phyloP scores from a whole-genome alignment of 2,797 vertebrate species.

The Enteromius mattozi region DNA sequence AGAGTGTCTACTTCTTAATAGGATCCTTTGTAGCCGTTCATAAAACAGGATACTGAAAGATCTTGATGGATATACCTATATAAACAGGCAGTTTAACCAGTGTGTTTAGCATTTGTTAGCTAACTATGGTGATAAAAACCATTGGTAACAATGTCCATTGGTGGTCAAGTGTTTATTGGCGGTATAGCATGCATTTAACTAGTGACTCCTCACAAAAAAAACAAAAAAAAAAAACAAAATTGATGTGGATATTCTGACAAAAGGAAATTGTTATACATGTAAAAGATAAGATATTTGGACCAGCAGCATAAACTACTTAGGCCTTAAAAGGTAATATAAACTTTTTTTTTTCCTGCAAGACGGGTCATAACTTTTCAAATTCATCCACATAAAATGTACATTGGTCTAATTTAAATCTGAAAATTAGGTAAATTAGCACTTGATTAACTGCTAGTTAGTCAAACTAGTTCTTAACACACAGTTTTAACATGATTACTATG shows the following conservation, averaged over 20 bases:
- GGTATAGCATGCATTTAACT: neutral
- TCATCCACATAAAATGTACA: too few relatives aligned
- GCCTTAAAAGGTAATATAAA: too few relatives aligned
- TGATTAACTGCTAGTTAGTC: too few relatives aligned
- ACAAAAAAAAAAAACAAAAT: neutral
- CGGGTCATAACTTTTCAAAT: too few relatives aligned
- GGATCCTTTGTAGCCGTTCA: neutral
- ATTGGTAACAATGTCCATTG: neutral
- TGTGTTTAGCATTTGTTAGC: neutral
- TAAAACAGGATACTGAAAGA: neutral
- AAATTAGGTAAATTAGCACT: too few relatives aligned
- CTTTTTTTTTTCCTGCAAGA: too few relatives aligned
- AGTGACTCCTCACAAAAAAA: neutral
- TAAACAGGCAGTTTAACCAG: neutral
- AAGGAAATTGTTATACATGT: neutral
- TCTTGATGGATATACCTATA: conserved; percentile 22
- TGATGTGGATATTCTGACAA: neutral
- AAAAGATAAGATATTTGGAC: too few relatives aligned
- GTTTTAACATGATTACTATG: too few relatives aligned
- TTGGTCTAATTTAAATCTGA: too few relatives aligned
- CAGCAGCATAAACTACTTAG: too few relatives aligned
- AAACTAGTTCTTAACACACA: too few relatives aligned
- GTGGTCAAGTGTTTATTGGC: too few relatives aligned
- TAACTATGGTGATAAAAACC: neutral
- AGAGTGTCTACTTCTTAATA: neutral